Evolutionary conservation across 2,113 vertebrate species (phyloP), one percentile per base, ranked within the genome.

Genomic region (Myxocyprinus asiaticus): DNA sequence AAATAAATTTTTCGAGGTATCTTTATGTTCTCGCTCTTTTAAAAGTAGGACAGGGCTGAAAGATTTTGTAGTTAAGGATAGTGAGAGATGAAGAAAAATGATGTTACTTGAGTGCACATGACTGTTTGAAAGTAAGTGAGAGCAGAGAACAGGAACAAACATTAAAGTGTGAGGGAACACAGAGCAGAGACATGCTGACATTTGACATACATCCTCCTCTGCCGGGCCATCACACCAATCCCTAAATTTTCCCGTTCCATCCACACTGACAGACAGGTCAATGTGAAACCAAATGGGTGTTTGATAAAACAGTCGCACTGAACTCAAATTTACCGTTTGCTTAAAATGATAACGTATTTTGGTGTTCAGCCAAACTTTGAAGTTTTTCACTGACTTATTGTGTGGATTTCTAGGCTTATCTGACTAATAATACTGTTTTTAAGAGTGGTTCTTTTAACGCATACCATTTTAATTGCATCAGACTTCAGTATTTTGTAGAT

Each of bases 181-280:
- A 56, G 71, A 66, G 68, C 65, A 77, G 66, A 68, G 10, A 4
- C 22, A 8, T 42, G 15, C 22, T 74, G 47, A 78, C 59, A 63
- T 58, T 44, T 67, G 69, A 74, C 68, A 68, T 67, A 75, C 44
- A 69, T 79, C 33, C 63, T 75, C 62, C 44, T 65, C 65, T 44
- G 6, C 9, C 7, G 9, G 0, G 4, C 61, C 14, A 7, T 74
- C 47, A 63, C 63, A 65, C 9, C 47, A 51, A 33, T 62, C 14
- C 9, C 43, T 53, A n/a, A n/a, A 43, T 51, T 69, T 67, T 58
- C 67, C 47, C n/a, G n/a, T 53, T 67, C 33, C 61, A 65, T 55
- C 53, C 62, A 58, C 12, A n/a, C 17, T 17, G 11, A 48, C 65
- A 14, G 69, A 70, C 6, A 15, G 48, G 48, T 44, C 48, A 68